Evolutionary conservation across 92 coral and sea anemone species (phyloP), one percentile per base, ranked within the genome.

Genomic region (Palythoa grandis): DNA sequence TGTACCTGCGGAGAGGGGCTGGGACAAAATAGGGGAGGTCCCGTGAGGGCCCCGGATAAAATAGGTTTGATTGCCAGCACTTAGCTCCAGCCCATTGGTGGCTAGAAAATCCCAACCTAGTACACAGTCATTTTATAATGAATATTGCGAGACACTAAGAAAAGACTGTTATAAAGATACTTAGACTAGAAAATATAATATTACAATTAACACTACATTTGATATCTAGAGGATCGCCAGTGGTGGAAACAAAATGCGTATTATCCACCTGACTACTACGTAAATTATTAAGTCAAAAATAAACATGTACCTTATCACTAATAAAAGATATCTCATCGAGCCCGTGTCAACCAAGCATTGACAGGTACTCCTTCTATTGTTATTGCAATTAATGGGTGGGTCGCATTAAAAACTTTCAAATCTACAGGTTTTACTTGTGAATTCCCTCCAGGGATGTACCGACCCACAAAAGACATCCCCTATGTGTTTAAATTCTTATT

Each of bases 31-130:
- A 1, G 54, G 77, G 12, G 77, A 39, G 77, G 54, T 73, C 25
- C 77, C 76, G 29, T 71, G 76, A 50, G 76, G 76, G 47, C 76
- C 76, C 11, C 15, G n/a, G 24, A 71, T 50, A 71, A 71, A 35
- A 71, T 71, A 71, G 75, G 24, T 48, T 43, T 73, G 38, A 29
- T 16, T 7, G 3, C 69, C 69, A 20, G 69, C 15, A 39, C 40
- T 11, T 7, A 65, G 83, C 47, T 86, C 70, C 57, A 86, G 80
- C 12, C 72, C 29, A 72, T 86, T 76, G 37, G 67, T 38, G 24
- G 78, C 23, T 4, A 75, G 83, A 61, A 85, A 74, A 4, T 85
- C 88, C 84, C 75, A 86, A n/a, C 76, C 77, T 40, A 86, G 61
- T 58, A 86, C 58, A 47, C 84, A 76, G 38, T 86, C 77, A 25